Conservation (phyloP, 2,113 vertebrate species). For the Malurus alboscapulatus region DNA sequence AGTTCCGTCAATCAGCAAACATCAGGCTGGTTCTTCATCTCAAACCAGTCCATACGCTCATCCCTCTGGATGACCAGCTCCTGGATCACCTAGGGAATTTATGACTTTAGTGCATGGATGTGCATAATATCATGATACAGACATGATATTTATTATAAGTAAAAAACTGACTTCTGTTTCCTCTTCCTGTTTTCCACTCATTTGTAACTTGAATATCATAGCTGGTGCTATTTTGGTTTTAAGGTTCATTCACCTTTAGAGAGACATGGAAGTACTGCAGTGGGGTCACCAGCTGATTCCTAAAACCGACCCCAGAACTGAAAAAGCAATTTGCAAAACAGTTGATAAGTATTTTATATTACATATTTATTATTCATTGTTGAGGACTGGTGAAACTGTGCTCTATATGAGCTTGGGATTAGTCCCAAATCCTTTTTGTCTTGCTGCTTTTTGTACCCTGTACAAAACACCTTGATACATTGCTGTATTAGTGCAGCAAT, state of each 20-base stretch:
- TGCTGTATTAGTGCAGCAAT: neutral
- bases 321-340: neutral
- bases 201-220: neutral
- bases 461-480: no score
- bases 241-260: neutral
- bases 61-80: neutral
- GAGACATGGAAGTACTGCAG: neutral
- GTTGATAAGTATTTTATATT: neutral
- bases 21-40: neutral
- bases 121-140: neutral
- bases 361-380: rapidly evolving
- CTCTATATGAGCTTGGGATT: neutral
- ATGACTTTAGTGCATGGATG: neutral
- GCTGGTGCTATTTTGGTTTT: neutral
- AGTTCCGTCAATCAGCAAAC: neutral
- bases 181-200: neutral
- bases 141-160: neutral
- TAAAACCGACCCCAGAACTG: neutral
- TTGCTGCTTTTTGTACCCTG: neutral
- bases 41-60: neutral
- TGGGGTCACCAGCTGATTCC: neutral
- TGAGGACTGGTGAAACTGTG: neutral
- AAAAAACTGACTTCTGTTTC: neutral
- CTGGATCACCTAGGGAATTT: neutral
- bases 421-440: neutral